These are phyloP conservation scores for Tupaia chinensis DNA, from an alignment of 2,113 vertebrate genomes.

Conservation along the genomic window DNA sequence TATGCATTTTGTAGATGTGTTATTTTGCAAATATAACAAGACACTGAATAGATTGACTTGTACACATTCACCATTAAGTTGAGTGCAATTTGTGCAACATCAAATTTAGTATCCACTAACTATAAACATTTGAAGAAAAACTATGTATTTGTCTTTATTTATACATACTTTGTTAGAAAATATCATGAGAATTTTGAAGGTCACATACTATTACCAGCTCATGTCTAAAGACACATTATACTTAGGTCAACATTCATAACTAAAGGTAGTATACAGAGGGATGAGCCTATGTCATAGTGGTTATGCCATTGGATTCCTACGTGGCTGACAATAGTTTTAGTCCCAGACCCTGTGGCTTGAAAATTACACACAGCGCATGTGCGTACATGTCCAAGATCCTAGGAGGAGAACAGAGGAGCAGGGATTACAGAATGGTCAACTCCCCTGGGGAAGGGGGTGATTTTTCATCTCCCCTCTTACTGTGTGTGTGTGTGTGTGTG, in stretches of 20 bases:
- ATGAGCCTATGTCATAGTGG: too few species aligned
- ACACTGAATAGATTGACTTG: background rate
- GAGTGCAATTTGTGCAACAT: background rate
- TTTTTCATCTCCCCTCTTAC: too few species aligned
- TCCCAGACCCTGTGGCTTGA: too few species aligned
- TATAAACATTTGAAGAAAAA: background rate
- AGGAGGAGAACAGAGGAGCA: too few species aligned
- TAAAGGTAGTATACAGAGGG: background rate
- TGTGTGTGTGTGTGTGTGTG: too few species aligned
- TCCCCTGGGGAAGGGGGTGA: too few species aligned
- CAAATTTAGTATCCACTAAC: background rate
- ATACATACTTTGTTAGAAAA: background rate
- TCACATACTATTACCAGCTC: background rate
- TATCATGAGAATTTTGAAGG: background rate
- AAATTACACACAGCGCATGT: too few species aligned
- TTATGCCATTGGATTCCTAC: too few species aligned
- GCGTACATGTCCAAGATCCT: too few species aligned
- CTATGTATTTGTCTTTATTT: background rate
- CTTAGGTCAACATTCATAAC: conserved; percentile 18
- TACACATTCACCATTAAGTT: background rate
- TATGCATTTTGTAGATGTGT: background rate
- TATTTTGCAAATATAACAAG: background rate
- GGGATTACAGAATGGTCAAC: too few species aligned
- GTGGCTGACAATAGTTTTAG: too few species aligned
- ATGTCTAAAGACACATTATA: background rate